A percentile compares a stretch with the other conserved stretches of the same genome.
phyloP scores from a whole-genome alignment of 2,113 vertebrate genomes.

The Alouatta palliata region DNA sequence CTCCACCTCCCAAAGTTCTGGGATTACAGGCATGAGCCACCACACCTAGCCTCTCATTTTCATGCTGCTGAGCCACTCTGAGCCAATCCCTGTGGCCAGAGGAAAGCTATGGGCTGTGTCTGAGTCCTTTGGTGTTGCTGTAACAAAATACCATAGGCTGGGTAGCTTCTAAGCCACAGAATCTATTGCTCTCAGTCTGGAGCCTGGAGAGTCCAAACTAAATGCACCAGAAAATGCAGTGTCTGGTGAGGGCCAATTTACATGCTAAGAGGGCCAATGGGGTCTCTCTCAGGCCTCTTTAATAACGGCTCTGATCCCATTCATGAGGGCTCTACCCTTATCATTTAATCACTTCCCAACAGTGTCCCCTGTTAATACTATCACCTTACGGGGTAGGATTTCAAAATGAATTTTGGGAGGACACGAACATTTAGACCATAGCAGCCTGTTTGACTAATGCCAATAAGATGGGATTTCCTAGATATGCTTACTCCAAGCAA shows the following conservation, averaged over 20 bases:
- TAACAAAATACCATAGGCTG: neutral
- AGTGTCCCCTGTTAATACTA: too few species aligned
- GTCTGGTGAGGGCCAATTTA: neutral
- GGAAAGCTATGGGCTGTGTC: neutral
- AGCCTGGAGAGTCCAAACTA: neutral
- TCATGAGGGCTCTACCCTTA: neutral
- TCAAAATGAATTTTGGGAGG: neutral
- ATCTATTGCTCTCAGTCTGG: neutral
- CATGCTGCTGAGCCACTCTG: accelerated
- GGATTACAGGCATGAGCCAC: too few species aligned
- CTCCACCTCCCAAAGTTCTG: too few species aligned
- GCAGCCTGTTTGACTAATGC: neutral
- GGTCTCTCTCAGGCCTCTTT: neutral
- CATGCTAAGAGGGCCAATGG: accelerated
- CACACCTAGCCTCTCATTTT: neutral
- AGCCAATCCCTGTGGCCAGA: neutral
- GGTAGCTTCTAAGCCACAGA: neutral
- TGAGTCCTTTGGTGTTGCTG: neutral
- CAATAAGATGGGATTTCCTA: neutral
- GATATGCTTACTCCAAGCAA: neutral
- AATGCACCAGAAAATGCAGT: neutral
- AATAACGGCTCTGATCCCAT: neutral
- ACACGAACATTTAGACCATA: neutral
- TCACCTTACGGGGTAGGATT: neutral
- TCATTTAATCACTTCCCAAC: neutral